Conservation (phyloP, 2,888 invertebrate genomes). For the Choreutis nemorana region DNA sequence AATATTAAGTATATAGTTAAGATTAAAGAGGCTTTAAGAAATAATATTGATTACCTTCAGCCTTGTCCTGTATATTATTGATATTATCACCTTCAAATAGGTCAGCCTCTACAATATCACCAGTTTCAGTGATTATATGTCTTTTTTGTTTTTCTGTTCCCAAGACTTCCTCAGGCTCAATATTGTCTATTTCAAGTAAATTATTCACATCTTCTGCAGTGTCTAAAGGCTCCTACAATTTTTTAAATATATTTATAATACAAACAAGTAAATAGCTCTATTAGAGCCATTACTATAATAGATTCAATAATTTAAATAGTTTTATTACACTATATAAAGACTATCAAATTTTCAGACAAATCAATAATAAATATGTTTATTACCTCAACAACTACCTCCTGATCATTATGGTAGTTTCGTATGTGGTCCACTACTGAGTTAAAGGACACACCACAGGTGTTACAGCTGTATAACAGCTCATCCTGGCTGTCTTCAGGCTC, state of each 20-base stretch:
- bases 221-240: slow-evolving; percentile 9
- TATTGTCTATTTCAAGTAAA: too few relatives aligned
- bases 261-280: too few relatives aligned
- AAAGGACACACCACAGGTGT: slow-evolving; percentile 71
- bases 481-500: slow-evolving; percentile 24
- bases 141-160: too few relatives aligned
- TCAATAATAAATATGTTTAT: slow-evolving; percentile 2
- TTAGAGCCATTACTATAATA: too few relatives aligned
- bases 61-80: too few relatives aligned
- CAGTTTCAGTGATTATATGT: slow-evolving; percentile 47
- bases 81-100: too few relatives aligned
- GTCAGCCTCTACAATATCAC: slow-evolving; percentile 43
- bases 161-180: too few relatives aligned
- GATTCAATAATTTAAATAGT: neutral
- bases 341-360: neutral
- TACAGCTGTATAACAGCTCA: slow-evolving; percentile 70
- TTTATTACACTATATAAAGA: neutral
- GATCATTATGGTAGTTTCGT: slow-evolving; percentile 70
- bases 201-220: too few relatives aligned
- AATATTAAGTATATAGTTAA: too few relatives aligned
- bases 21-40: too few relatives aligned
- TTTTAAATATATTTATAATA: too few relatives aligned
- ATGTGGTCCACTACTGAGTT: slow-evolving; percentile 72
- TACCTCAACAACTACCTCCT: slow-evolving; percentile 73
- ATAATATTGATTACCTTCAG: too few relatives aligned